These are phyloP conservation scores for Leucoraja ocellata DNA, from an alignment of 2,797 vertebrate genomes.

Conservation along the genomic window DNA sequence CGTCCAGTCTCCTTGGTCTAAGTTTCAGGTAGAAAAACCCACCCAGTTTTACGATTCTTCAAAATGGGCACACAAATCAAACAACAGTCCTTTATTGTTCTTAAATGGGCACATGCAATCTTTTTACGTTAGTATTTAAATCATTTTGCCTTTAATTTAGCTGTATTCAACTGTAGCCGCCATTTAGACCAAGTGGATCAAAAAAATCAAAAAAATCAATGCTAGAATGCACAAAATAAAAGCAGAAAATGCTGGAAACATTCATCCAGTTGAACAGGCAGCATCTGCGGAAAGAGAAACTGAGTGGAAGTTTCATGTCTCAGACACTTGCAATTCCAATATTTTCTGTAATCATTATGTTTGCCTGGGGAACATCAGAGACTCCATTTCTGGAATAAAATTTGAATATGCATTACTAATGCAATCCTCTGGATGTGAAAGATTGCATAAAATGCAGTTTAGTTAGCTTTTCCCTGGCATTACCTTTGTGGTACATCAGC, in stretches of 20 bases:
- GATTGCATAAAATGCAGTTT: neutral
- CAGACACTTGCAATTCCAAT: too few species aligned
- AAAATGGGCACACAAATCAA: neutral
- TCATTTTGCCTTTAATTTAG: neutral
- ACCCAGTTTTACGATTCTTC: neutral
- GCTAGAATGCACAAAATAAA: too few species aligned
- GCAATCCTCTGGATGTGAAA: neutral
- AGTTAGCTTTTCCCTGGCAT: neutral
- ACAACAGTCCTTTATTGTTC: neutral
- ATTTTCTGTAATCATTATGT: too few species aligned
- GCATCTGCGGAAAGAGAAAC: too few species aligned
- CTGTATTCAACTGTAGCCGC: neutral
- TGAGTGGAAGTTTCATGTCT: too few species aligned
- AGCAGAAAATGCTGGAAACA: too few species aligned
- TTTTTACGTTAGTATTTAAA: neutral
- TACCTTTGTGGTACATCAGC: neutral
- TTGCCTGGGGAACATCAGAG: neutral
- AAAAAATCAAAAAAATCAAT: too few species aligned
- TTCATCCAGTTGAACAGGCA: too few species aligned
- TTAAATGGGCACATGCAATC: neutral
- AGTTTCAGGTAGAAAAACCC: neutral
- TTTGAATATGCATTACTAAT: neutral
- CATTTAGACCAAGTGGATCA: too few species aligned
- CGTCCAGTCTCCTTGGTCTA: neutral
- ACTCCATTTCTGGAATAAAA: neutral